Conservation (phyloP, 2,888 invertebrate species). For the Cistogaster globosa region DNA sequence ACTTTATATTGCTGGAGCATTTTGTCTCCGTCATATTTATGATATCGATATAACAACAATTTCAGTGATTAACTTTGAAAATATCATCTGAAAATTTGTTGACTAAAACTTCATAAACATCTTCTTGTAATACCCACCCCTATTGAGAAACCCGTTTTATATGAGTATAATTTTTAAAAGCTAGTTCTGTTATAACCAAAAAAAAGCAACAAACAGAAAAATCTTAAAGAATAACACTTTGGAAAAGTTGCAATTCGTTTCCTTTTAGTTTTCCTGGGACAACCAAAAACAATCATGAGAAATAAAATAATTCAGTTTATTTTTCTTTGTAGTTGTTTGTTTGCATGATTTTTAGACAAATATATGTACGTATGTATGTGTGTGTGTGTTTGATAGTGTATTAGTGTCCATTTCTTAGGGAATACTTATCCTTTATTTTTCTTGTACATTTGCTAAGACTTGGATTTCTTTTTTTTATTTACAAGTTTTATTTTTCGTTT, state of each 20-base stretch:
- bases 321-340: slow-evolving; percentile 25
- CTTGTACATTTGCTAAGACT: slow-evolving; percentile 39
- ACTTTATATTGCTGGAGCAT: no score
- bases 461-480: slow-evolving; percentile 43
- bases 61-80: no score
- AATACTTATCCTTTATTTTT: slow-evolving; percentile 39
- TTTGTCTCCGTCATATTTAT: no score
- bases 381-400: slow-evolving; percentile 8
- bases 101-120: no score
- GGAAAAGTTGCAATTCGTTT: slow-evolving; percentile 64
- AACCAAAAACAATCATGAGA: neutral
- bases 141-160: neutral
- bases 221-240: slow-evolving; percentile 57
- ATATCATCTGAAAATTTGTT: no score
- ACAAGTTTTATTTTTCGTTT: slow-evolving; percentile 10
- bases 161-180: no score
- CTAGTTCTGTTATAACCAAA: neutral
- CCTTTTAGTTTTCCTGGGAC: slow-evolving; percentile 28
- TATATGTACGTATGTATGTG: slow-evolving; percentile 5
- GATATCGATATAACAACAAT: no score
- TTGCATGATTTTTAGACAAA: slow-evolving; percentile 18
- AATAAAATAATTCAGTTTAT: slow-evolving; percentile 66
- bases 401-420: slow-evolving; percentile 61
- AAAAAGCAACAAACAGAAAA: slow-evolving; percentile 13
- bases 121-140: no score